Evolutionary conservation across 2,888 invertebrate species (phyloP), one percentile per base, ranked within the genome.

Genomic region (Macrosoma leucophasiata): DNA sequence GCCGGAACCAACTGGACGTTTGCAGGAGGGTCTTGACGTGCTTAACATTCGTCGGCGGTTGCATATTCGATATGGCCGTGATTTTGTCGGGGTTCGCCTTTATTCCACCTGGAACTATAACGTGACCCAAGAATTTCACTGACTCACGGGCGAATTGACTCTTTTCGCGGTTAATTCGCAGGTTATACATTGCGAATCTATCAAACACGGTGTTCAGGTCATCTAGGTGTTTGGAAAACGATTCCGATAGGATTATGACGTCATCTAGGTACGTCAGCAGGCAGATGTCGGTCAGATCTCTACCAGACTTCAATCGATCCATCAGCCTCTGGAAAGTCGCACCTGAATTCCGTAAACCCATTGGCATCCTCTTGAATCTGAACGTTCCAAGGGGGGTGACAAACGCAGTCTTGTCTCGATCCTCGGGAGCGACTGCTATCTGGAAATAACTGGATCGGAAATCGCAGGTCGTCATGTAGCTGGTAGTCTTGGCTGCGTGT

Each of bases 121-220:
- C 39, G 33, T 60, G 62, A 0, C 58, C 57, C 1, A 62, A 34
- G 17, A 54, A 62, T 17, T 56, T 62, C 0, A 62, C 51, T 1
- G 45, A 45, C 13, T 43, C 39, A 0, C 48, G n/a, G n/a, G n/a
- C n/a, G n/a, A n/a, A n/a, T n/a, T n/a, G 11, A 22, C 53, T 49
- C 41, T 63, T 62, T n/a, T 50, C 41, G 0, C 52, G 39, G 11
- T 60, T 58, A 1, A 52, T 33, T 1, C 51, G 39, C 2, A 62
- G 30, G 4, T 43, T 45, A 28, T 44, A 57, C 28, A 42, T 29
- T n/a, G 13, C 19, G 17, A 58, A 33, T 1, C 50, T 13, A 3
- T 52, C 36, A 14, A 59, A 55, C 0, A 59, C 52, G 3, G 32
- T 30, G 5, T 46, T 14, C 3, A 64, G 38, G 27, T 67, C 59